Evolutionary conservation across 2,797 vertebrate species (phyloP).

Genomic region (Catostomus latipinnis): DNA sequence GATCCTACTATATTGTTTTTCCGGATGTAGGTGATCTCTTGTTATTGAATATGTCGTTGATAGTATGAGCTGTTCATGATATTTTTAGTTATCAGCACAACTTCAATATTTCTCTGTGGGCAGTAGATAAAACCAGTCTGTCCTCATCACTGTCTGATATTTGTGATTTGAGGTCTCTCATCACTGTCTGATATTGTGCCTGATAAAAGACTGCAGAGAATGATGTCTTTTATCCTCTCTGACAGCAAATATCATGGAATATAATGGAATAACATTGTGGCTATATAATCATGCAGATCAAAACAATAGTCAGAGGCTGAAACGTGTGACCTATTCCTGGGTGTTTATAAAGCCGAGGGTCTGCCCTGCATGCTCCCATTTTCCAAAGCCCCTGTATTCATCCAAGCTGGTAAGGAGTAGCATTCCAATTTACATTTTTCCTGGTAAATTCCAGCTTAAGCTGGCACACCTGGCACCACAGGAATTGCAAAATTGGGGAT

Average conservation of each 20-base stretch:
- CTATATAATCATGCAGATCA: conserved; percentile 16
- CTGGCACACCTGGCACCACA: conserved; percentile 41
- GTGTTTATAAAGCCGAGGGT: conserved; percentile 28
- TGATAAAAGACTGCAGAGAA: conserved; percentile 28
- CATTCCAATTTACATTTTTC: conserved; percentile 52
- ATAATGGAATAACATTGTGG: conserved; percentile 21
- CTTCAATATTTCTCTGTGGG: conserved; percentile 32
- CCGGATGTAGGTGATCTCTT: conserved; percentile 6
- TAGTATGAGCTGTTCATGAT: background rate
- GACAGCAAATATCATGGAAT: conserved; percentile 21
- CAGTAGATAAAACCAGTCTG: conserved; percentile 19
- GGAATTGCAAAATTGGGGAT: conserved; percentile 37
- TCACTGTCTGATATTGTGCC: background rate
- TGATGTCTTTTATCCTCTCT: background rate
- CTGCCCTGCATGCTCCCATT: conserved; percentile 29
- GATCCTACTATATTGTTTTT: background rate
- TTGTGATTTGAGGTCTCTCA: background rate
- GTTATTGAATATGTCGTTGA: conserved; percentile 21
- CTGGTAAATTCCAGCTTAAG: conserved; percentile 50
- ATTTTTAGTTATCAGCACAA: conserved; percentile 33
- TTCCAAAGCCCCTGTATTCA: conserved; percentile 39
- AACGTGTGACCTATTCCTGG: conserved; percentile 33
- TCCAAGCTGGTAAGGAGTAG: conserved; percentile 42
- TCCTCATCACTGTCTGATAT: conserved; percentile 11
- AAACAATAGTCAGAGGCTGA: conserved; percentile 29